Evolutionary conservation across 2,113 vertebrate genomes (phyloP).

Genomic region (Corythaeola cristata): DNA sequence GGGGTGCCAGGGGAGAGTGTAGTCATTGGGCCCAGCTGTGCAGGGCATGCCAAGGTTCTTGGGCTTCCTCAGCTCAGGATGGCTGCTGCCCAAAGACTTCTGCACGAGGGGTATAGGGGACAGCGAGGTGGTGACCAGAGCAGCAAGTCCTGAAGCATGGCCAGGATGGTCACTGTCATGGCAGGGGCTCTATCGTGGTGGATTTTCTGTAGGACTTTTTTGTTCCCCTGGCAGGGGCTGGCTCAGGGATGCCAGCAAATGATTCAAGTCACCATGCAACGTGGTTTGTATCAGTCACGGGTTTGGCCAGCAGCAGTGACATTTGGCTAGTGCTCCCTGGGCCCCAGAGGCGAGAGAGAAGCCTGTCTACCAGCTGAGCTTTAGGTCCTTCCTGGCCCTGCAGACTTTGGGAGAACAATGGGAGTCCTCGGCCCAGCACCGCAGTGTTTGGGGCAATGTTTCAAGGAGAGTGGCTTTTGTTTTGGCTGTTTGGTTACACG

Average conservation of each 20-base stretch:
- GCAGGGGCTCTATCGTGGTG: neutral
- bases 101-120: neutral
- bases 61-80: neutral
- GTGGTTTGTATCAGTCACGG: neutral
- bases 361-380: neutral
- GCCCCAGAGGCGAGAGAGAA: neutral
- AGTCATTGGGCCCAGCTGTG: neutral
- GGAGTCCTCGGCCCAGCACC: neutral
- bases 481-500: neutral
- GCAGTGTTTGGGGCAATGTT: neutral
- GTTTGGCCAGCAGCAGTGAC: neutral
- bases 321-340: neutral
- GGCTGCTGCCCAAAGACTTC: neutral
- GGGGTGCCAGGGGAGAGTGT: rapidly evolving
- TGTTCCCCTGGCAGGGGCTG: neutral
- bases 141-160: neutral
- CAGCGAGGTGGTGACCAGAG: neutral
- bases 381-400: neutral
- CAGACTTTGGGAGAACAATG: neutral
- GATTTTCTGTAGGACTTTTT: neutral
- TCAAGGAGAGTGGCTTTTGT: neutral
- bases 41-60: neutral
- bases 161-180: neutral
- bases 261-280: neutral
- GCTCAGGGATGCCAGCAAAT: neutral